Evolutionary conservation across 2,797 vertebrate genomes (phyloP).

Genomic region (Aselliscus stoliczkanus): DNA sequence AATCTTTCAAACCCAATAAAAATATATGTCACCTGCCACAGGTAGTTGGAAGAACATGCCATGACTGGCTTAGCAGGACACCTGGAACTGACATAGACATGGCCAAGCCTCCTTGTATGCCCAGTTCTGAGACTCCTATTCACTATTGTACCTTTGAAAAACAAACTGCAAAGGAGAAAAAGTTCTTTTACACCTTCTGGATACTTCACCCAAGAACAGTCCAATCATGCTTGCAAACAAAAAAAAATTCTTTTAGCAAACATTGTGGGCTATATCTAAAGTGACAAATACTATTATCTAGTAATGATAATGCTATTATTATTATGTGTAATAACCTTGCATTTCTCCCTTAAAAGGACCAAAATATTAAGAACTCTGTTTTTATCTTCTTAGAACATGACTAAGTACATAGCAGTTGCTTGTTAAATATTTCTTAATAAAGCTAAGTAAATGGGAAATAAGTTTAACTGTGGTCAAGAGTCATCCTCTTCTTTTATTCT

Average conservation of each 20-base stretch:
- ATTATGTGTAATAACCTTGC: background rate
- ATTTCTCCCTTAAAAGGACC: background rate
- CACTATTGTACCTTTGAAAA: background rate
- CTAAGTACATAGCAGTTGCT: background rate
- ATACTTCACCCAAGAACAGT: background rate
- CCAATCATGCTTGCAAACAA: background rate
- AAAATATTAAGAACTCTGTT: constrained; percentile 3
- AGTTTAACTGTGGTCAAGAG: background rate
- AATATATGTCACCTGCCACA: background rate
- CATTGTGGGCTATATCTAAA: background rate
- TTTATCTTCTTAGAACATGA: background rate
- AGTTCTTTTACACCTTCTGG: constrained; percentile 30
- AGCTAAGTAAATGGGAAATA: background rate
- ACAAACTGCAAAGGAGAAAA: background rate
- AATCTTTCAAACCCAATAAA: constrained; percentile 4
- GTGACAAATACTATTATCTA: background rate
- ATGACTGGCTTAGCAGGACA: background rate
- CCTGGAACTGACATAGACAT: background rate
- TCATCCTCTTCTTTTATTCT: background rate
- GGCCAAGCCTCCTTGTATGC: background rate
- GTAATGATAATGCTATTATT: background rate
- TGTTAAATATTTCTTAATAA: constrained; percentile 12
- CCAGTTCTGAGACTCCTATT: constrained; percentile 14
- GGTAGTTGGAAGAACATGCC: background rate
- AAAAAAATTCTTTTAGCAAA: background rate